Percentiles rank a stretch among this genome's conserved stretches.
phyloP scores from a whole-genome alignment of 1,140 invertebrate genomes.

The Phortica variegata region DNA sequence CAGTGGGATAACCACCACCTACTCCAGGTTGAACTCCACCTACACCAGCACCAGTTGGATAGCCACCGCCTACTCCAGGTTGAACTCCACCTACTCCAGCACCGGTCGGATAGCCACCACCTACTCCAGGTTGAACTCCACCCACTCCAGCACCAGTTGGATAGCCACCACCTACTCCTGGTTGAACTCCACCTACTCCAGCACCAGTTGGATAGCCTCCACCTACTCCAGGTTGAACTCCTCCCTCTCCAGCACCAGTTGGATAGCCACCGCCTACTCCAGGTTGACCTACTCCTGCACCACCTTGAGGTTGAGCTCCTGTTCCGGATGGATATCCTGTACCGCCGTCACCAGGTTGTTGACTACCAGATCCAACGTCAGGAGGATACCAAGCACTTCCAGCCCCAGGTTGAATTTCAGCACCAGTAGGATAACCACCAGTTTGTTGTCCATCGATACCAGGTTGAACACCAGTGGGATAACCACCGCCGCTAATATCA shows the following conservation, averaged over 20 bases:
- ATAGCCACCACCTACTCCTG: constrained; percentile 7
- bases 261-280: constrained; percentile 4
- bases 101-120: constrained; percentile 10
- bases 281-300: constrained; percentile 2
- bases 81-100: too few relatives aligned
- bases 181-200: too few relatives aligned
- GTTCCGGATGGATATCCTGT: constrained; percentile 3
- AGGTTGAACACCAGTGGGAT: constrained; percentile 3
- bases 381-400: neutral
- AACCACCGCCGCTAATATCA: constrained; percentile 20
- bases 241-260: neutral
- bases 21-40: neutral
- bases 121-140: neutral
- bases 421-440: constrained; percentile 29
- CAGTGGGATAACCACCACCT: constrained; percentile 8
- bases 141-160: too few relatives aligned
- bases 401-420: constrained; percentile 26
- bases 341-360: neutral
- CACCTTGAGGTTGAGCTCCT: neutral
- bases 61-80: constrained; percentile 2
- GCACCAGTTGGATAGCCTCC: too few relatives aligned
- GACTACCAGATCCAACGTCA: neutral
- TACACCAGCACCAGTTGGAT: too few relatives aligned
- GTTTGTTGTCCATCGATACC: neutral
- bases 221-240: neutral